Evolutionary conservation across 2,797 vertebrate genomes (phyloP), one percentile per base, ranked within the genome.

Genomic region (Artibeus jamaicensis): DNA sequence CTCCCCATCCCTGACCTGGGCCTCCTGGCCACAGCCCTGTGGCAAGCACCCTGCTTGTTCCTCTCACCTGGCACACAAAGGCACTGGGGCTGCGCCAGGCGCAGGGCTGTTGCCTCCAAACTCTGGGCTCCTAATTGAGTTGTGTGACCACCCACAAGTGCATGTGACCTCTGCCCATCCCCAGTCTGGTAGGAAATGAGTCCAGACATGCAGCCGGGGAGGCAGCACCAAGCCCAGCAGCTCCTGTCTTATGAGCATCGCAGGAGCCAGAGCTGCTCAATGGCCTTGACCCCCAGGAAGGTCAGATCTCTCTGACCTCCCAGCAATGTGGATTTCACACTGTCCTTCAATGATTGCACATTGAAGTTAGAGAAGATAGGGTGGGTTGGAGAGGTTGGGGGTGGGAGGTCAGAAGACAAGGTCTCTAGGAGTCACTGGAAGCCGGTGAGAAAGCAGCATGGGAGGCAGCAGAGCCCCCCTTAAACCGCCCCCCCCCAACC

Each of bases 311-410:
- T 37, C 0, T 6, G 86, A n/a, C 46, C 4, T 74, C 34, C 55
- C 32, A 34, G n/a, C 46, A 82, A 32, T 5, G 5, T 50, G 81
- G 62, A 18, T 55, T 79, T 57, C 39, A 84, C 39, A n/a, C 53
- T 16, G 2, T 39, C 37, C 46, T 37, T 73, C 57, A 1, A 65
- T 29, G 55, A 78, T 18, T 18, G 1, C 44, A n/a, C n/a, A 12
- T 39, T 24, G 32, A 24, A 65, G 55, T 65, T 46, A n/a, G 67
- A 73, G 79, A 42, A 70, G 46, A 65, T 4, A 16, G 62, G 15
- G 15, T n/a, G 16, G 37, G 15, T 79, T 0, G 1, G 2, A 44
- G 70, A 0, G 1, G 14, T 29, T 46, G 11, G 57, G 53, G 50
- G 26, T 37, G 81, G 59, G 94, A 48, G 19, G 67, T 18, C 50